Conservation (phyloP, 1,140 invertebrate species). For the Littorina saxatilis region DNA sequence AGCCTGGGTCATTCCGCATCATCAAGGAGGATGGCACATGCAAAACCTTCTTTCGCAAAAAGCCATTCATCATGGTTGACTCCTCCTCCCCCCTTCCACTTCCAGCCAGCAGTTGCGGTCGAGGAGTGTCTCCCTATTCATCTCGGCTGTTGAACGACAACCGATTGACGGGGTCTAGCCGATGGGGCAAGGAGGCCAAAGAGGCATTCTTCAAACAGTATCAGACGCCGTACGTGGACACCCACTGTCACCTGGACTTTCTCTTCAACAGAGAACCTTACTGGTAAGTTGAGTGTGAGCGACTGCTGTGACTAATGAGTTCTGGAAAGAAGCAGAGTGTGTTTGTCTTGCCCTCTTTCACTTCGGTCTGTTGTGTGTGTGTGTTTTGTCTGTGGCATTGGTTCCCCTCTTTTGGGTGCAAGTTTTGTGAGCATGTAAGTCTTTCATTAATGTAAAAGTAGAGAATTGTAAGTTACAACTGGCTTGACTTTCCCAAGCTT, state of each 20-base stretch:
- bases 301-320: too few species aligned
- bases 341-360: too few species aligned
- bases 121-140: background rate
- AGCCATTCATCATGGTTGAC: background rate
- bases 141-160: conserved; percentile 20
- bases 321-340: too few species aligned
- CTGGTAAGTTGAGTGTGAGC: background rate
- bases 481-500: too few species aligned
- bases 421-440: too few species aligned
- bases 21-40: background rate
- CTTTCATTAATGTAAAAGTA: too few species aligned
- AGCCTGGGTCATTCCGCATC: background rate
- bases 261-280: conserved; percentile 24
- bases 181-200: background rate
- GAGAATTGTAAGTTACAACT: too few species aligned
- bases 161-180: background rate
- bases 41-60: conserved; percentile 6
- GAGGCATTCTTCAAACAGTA: background rate
- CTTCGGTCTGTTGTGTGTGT: too few species aligned
- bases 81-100: too few species aligned
- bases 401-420: too few species aligned
- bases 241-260: conserved; percentile 27
- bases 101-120: background rate
- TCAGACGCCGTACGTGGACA: background rate
- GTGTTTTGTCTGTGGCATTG: too few species aligned